phyloP scores from a whole-genome alignment of 2,797 vertebrate species.

The Spinus olivaceus region DNA sequence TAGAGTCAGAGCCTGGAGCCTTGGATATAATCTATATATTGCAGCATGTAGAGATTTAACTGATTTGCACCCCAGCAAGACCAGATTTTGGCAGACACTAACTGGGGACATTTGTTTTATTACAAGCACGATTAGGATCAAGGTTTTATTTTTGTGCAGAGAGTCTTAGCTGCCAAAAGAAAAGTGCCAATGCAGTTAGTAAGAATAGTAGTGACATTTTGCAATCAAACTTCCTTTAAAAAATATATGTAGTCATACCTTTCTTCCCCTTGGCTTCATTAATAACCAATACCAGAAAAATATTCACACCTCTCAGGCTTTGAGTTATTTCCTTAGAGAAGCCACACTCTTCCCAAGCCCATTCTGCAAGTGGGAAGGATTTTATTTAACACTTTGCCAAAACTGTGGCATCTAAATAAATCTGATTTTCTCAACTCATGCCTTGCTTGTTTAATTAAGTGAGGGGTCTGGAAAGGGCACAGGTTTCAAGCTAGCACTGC shows the following conservation, averaged over 20 bases:
- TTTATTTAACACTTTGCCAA: slow-evolving; percentile 13
- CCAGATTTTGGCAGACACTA: background rate
- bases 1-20: background rate
- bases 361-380: background rate
- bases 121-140: background rate
- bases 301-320: background rate
- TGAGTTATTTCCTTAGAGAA: slow-evolving; percentile 29
- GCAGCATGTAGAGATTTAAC: background rate
- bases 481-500: background rate
- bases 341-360: background rate
- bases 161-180: slow-evolving; percentile 2
- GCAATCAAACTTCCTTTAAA: background rate
- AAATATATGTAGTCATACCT: background rate
- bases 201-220: background rate
- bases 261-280: background rate
- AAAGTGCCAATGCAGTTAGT: background rate
- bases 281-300: slow-evolving; percentile 46
- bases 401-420: background rate
- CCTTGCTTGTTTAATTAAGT: background rate
- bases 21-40: background rate
- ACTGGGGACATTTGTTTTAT: background rate
- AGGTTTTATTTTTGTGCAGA: background rate
- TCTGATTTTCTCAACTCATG: background rate
- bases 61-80: background rate
- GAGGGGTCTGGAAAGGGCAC: background rate